Evolutionary conservation across 2,888 invertebrate genomes (phyloP), one percentile per base, ranked within the genome.

Genomic region (Apoda limacodes): DNA sequence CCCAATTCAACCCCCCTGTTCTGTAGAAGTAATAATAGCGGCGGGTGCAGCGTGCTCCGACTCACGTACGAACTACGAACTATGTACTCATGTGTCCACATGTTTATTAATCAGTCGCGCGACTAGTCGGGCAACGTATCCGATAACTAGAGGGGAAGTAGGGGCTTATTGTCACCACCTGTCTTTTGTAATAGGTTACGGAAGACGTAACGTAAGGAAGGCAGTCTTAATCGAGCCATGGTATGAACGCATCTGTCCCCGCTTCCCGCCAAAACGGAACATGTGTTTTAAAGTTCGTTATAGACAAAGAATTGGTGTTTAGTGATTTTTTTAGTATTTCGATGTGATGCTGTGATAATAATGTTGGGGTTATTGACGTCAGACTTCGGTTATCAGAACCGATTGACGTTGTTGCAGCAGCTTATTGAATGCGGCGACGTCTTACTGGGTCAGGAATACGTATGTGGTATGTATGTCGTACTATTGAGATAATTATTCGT

Each of bases 141-240:
- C 55, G 45, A 50, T 46, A 30, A 34, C 45, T 51, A 51, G 53
- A 55, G 68, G 65, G 74, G 75, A 70, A 70, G 71, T 66, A 63
- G 58, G 62, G 64, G 50, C 55, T 68, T 63, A 60, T 65, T 68
- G 71, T 71, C 72, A 68, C 68, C 76, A 76, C 76, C 76, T 78
- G 74, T 70, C 71, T 46, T 40, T 52, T 50, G 63, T 72, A 72
- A 74, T 70, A 60, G 67, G 60, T 70, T 60, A 70, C 67, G 75
- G 75, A 76, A 76, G 72, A 67, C 66, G 60, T n/a, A n/a, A n/a
- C 50, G 32, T 39, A 32, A 26, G 23, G 32, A 42, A n/a, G n/a
- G 52, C 60, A 60, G 55, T 58, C 48, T 55, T 52, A 59, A 55
- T 50, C 53, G 48, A 54, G 52, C 51, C 35, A 43, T 60, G 59